These are phyloP conservation scores for Agrypnia vestita DNA, from an alignment of 1,140 invertebrate species.

Conservation along the genomic window DNA sequence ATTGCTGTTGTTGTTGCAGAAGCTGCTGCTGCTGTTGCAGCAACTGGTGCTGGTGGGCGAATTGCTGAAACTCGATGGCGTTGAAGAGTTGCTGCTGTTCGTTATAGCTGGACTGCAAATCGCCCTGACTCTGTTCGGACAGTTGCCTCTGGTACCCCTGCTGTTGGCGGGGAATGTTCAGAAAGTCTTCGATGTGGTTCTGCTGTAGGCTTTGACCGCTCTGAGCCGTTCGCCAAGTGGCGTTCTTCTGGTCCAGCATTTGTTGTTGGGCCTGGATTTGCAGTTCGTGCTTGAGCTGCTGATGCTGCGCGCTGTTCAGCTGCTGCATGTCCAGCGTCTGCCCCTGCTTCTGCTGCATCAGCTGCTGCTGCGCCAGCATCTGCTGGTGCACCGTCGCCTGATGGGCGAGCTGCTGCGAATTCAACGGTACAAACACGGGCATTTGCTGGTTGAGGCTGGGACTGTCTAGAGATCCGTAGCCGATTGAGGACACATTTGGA, in stretches of 20 bases:
- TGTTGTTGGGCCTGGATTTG: constrained; percentile 71
- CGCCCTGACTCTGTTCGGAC: constrained; percentile 52
- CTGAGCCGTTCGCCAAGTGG: constrained; percentile 62
- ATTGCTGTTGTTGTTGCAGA: constrained; percentile 65
- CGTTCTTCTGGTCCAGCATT: constrained; percentile 67
- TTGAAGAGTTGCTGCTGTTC: constrained; percentile 61
- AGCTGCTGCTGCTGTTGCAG: constrained; percentile 72
- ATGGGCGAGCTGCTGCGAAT: constrained; percentile 68
- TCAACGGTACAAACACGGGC: constrained; percentile 68
- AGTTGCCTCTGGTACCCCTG: constrained; percentile 61
- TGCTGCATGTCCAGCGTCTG: constrained; percentile 71
- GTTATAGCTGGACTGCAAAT: constrained; percentile 47
- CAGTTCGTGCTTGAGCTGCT: constrained; percentile 63
- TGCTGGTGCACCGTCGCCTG: constrained; percentile 70
- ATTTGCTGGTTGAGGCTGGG: constrained; percentile 66
- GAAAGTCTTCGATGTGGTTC: constrained; percentile 60
- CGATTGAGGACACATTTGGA: constrained; percentile 58
- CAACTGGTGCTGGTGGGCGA: constrained; percentile 71
- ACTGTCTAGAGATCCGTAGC: constrained; percentile 58
- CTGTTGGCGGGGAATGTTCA: constrained; percentile 58
- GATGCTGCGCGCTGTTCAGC: constrained; percentile 61
- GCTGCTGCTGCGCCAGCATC: constrained; percentile 68
- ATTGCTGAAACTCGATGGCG: constrained; percentile 61
- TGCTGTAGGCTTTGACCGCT: constrained; percentile 50
- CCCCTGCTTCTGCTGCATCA: constrained; percentile 71